Evolutionary conservation across 2,888 invertebrate species (phyloP).

Genomic region (Drosophila planitibia): DNA sequence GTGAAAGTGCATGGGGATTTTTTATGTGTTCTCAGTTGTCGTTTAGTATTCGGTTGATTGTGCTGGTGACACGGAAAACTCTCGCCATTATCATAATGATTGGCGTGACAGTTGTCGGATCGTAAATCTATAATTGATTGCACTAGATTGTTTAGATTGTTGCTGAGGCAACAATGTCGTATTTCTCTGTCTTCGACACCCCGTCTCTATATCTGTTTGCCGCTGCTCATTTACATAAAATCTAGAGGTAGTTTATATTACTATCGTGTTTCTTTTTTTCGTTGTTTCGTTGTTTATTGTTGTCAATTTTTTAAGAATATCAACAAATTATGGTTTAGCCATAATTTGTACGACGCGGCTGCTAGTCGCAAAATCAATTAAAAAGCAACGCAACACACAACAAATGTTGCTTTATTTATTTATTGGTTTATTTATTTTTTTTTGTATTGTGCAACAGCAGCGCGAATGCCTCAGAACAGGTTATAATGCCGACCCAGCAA

Average conservation of each 20-base stretch:
- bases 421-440: conserved; percentile 28
- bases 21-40: neutral
- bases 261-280: conserved; percentile 4
- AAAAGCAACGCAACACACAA: conserved; percentile 66
- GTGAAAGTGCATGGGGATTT: conserved; percentile 32
- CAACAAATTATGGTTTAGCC: conserved; percentile 60
- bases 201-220: neutral
- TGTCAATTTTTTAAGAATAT: conserved; percentile 66
- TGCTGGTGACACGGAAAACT: conserved; percentile 56
- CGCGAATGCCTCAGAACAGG: conserved; percentile 67
- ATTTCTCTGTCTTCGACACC: neutral
- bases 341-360: conserved; percentile 63
- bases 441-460: conserved; percentile 58
- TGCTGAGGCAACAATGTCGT: conserved; percentile 11
- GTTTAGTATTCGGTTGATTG: conserved; percentile 29
- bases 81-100: conserved; percentile 54
- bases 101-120: conserved; percentile 20
- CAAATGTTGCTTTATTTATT: conserved; percentile 69
- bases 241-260: conserved; percentile 57
- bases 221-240: conserved; percentile 64
- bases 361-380: conserved; percentile 72
- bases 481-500: conserved; percentile 67
- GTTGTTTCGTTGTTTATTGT: conserved; percentile 58
- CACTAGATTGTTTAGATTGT: conserved; percentile 36
- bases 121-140: conserved; percentile 57